Evolutionary conservation across 2,113 vertebrate species (phyloP).

Genomic region (Piaya cayana): DNA sequence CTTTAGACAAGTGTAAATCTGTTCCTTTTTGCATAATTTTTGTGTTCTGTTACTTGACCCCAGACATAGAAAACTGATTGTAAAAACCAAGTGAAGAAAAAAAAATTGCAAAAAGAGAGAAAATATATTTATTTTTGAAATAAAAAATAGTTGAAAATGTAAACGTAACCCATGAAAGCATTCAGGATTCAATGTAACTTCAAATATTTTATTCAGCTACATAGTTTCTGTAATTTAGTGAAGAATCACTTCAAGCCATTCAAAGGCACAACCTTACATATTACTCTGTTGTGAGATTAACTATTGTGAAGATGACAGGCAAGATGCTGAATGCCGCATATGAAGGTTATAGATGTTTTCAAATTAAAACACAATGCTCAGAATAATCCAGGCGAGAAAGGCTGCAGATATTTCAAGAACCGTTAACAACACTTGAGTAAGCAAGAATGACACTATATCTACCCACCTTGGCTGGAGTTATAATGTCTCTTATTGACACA

Average conservation of each 20-base stretch:
- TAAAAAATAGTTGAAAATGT: not conserved
- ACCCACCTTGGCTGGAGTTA: not conserved
- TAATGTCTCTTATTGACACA: not conserved
- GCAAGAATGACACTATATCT: not conserved
- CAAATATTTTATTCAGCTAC: not conserved
- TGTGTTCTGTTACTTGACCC: not conserved
- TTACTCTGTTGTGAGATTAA: not conserved
- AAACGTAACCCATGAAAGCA: not conserved
- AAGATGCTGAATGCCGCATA: not conserved
- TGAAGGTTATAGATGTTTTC: not conserved
- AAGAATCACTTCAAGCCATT: not conserved
- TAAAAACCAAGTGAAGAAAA: not conserved
- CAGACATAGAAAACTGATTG: not conserved
- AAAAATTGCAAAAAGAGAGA: not conserved
- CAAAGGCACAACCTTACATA: not conserved
- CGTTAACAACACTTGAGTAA: not conserved
- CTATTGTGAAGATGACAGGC: not conserved
- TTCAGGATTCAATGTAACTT: not conserved
- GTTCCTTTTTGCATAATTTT: not conserved
- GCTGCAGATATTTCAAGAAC: not conserved
- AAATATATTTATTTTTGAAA: not conserved
- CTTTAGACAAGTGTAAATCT: not conserved
- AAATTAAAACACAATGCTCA: not conserved
- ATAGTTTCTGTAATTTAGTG: not conserved
- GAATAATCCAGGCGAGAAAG: not conserved